Percentiles rank a stretch among this genome's conserved stretches.
Evolutionary conservation across 1,140 invertebrate genomes (phyloP).

Genomic region (Diabrotica undecimpunctata): DNA sequence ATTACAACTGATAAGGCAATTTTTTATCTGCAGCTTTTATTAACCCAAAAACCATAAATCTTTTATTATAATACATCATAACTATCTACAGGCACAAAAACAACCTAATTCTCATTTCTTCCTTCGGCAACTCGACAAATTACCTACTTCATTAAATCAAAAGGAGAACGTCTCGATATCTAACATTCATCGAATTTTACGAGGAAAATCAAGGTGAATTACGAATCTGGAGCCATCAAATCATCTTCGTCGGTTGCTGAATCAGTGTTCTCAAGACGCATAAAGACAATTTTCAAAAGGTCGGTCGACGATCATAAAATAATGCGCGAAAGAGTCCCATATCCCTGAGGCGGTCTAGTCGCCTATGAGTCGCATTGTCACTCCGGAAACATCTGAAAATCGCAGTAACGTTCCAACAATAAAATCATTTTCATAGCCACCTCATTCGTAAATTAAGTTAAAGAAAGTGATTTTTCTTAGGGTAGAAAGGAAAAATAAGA

Average conservation of each 20-base stretch:
- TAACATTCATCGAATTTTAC: slow-evolving; percentile 10
- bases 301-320: slow-evolving; percentile 7
- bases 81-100: background rate
- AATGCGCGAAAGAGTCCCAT: slow-evolving; percentile 6
- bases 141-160: slow-evolving; percentile 2
- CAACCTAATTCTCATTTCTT: background rate
- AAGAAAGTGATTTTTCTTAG: too few relatives aligned
- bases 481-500: background rate
- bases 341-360: slow-evolving; percentile 11
- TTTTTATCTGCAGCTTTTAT: too few relatives aligned
- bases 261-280: slow-evolving; percentile 14
- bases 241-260: slow-evolving; percentile 14
- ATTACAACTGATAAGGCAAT: too few relatives aligned
- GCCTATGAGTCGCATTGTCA: slow-evolving; percentile 17
- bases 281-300: slow-evolving; percentile 3
- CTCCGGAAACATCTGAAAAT: slow-evolving; percentile 16
- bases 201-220: slow-evolving; percentile 13
- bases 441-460: slow-evolving; percentile 6
- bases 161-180: background rate
- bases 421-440: slow-evolving; percentile 30
- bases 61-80: background rate
- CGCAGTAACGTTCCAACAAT: slow-evolving; percentile 32
- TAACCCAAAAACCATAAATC: too few relatives aligned
- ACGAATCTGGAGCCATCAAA: slow-evolving; percentile 14
- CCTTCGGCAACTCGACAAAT: background rate